Conservation (phyloP, 2,113 vertebrate genomes). For the Vombatus ursinus region DNA sequence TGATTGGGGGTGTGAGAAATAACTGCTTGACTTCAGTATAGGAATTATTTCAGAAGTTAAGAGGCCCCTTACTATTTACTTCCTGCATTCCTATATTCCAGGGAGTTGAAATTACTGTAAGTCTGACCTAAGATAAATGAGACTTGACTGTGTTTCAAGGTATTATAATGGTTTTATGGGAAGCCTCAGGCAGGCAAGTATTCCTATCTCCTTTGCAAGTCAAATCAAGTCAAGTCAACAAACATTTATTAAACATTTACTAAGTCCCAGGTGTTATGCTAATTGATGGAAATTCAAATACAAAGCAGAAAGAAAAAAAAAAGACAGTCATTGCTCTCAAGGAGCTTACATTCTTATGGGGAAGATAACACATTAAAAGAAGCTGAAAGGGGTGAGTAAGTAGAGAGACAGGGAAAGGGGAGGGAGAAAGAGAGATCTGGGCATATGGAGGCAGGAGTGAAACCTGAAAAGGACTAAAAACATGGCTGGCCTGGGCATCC, state of each 20-base stretch:
- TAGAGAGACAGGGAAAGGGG: background rate
- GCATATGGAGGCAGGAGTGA: background rate
- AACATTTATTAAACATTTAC: background rate
- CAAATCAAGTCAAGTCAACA: background rate
- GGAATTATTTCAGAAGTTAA: background rate
- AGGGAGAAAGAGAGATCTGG: background rate
- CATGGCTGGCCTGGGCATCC: background rate
- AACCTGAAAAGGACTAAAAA: background rate
- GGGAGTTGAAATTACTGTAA: background rate
- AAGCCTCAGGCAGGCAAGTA: background rate
- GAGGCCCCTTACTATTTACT: background rate
- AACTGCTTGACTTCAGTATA: too few relatives aligned
- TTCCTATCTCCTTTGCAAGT: background rate
- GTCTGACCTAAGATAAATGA: background rate
- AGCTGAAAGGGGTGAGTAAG: background rate
- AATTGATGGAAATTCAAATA: background rate
- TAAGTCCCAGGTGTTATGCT: background rate
- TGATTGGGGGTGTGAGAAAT: too few relatives aligned
- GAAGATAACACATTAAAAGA: background rate
- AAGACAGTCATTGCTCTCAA: background rate
- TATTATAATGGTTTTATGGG: background rate
- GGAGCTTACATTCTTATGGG: background rate
- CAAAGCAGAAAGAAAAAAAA: background rate
- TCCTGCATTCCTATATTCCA: background rate
- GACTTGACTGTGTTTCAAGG: background rate